Percentiles rank a stretch among this genome's conserved stretches.
phyloP scores from a whole-genome alignment of 2,888 invertebrate species.

The Drosophila tanythrix region DNA sequence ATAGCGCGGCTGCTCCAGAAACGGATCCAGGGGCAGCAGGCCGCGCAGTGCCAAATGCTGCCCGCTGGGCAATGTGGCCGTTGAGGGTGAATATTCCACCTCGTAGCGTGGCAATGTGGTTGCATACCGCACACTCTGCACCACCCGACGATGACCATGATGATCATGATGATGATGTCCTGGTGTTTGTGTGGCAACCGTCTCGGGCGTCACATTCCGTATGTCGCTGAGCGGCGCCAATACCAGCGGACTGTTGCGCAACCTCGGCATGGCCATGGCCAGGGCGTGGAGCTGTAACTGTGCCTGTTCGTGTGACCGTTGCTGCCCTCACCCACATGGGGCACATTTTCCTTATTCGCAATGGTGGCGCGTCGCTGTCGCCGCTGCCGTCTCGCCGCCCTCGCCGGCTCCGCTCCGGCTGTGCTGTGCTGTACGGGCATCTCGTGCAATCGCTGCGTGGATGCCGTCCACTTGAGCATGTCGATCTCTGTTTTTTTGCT shows the following conservation, averaged over 20 bases:
- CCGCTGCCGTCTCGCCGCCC: conserved; percentile 56
- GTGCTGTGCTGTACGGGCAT: conserved; percentile 16
- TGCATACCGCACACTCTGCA: conserved; percentile 77
- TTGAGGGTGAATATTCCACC: conserved; percentile 84
- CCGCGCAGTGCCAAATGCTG: conserved; percentile 83
- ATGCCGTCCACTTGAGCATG: conserved; percentile 84
- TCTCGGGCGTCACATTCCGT: conserved; percentile 75
- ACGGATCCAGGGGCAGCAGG: conserved; percentile 81
- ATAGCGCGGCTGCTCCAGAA: conserved; percentile 82
- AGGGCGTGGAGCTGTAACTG: conserved; percentile 80
- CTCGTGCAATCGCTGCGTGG: conserved; percentile 75
- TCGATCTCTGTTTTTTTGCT: neutral
- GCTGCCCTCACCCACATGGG: conserved; percentile 16
- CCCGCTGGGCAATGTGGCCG: conserved; percentile 67
- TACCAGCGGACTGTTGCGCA: conserved; percentile 76
- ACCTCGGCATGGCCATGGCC: conserved; percentile 59
- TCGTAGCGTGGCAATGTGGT: conserved; percentile 83
- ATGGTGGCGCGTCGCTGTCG: conserved; percentile 79
- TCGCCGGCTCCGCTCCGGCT: conserved; percentile 1
- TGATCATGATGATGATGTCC: neutral
- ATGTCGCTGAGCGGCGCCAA: conserved; percentile 80
- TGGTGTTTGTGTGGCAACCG: conserved; percentile 29
- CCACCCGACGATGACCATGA: conserved; percentile 12
- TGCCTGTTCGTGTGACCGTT: neutral
- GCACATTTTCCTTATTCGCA: conserved; percentile 81